A percentile compares a stretch with the other conserved stretches of the same genome.
Conservation (phyloP, 2,888 invertebrate genomes). For the Danaus chrysippus region DNA sequence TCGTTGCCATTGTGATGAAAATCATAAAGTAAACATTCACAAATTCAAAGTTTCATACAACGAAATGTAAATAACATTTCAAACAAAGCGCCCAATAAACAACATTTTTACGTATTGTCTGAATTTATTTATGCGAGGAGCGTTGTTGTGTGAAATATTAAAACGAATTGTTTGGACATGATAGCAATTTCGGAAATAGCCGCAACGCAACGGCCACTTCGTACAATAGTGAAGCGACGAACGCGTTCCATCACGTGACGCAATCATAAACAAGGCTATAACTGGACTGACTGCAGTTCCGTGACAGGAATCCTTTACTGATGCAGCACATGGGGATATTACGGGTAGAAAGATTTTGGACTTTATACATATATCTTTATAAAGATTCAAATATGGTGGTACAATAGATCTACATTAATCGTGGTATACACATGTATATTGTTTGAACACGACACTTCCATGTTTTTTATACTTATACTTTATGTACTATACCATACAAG, state of each 20-base stretch:
- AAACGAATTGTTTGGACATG: conserved; percentile 30
- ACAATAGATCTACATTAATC: no score
- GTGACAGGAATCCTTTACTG: conserved; percentile 7
- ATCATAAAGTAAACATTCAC: conserved; percentile 17
- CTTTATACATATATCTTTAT: conserved; percentile 3
- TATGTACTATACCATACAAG: no score
- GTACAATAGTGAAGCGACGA: conserved; percentile 17
- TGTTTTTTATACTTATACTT: no score
- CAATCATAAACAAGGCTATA: conserved; percentile 21
- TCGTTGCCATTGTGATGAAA: conserved; percentile 2
- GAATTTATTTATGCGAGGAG: conserved; percentile 26
- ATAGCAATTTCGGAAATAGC: conserved; percentile 22
- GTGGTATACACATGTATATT: no score
- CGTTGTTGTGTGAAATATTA: conserved; percentile 30
- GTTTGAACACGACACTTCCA: no score
- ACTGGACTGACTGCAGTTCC: conserved; percentile 10
- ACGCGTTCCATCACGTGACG: conserved; percentile 20
- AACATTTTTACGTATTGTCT: conserved; percentile 30
- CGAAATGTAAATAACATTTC: conserved; percentile 19
- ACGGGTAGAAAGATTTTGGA: conserved; percentile 20
- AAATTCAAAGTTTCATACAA: conserved; percentile 17
- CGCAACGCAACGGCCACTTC: conserved; percentile 7
- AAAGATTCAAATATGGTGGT: no score
- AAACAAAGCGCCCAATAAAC: conserved; percentile 27
- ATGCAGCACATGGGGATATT: conserved; percentile 34